Evolutionary conservation across 2,113 vertebrate species (phyloP), one percentile per base, ranked within the genome.

Genomic region (Muntiacus muntjak): DNA sequence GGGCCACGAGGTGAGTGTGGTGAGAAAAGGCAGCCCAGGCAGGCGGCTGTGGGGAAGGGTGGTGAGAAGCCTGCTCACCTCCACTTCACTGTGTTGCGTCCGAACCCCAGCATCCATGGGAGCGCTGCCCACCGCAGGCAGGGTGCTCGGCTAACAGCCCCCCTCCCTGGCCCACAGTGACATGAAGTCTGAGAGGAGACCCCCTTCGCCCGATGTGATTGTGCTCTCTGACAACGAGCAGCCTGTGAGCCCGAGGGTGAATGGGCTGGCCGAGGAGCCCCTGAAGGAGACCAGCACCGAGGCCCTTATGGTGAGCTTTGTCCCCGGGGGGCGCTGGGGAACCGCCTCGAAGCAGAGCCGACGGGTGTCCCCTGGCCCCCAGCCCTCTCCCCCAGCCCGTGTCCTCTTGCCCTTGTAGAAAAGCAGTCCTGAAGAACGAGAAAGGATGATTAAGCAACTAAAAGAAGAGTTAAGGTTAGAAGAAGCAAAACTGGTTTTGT

Each of bases 211-310:
- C 0, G 99, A 99, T 14, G 99, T 99, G 50, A 99, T 99, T 3
- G 99, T 99, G 95, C 98, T 99, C 40, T 99, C 99, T 0, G 99
- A 99, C 98, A 99, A 99, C 0, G 99, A 99, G 89, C 99, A 99
- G 87, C 99, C 99, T 6, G 99, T 99, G 19, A 99, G 99, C 98
- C 99, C 99, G 0, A 95, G 99, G 23, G 99, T 99, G 98, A 99
- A 99, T 25, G 99, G 99, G 6, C 97, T 99, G 94, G 99, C 98
- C 5, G 99, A 99, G 97, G 98, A 98, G 92, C 33, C 97, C 7
- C 97, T 99, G 89, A 99, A 99, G 54, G 99, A 99, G 98, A 98
- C 99, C 9, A 99, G 99, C 98, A 99, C 99, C 0, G 99, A 99
- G 89, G 99, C 99, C 40, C 99, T 99, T 13, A 99, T 99, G 99